Evolutionary conservation across 2,797 vertebrate species (phyloP).

Genomic region (Dermochelys coriacea): DNA sequence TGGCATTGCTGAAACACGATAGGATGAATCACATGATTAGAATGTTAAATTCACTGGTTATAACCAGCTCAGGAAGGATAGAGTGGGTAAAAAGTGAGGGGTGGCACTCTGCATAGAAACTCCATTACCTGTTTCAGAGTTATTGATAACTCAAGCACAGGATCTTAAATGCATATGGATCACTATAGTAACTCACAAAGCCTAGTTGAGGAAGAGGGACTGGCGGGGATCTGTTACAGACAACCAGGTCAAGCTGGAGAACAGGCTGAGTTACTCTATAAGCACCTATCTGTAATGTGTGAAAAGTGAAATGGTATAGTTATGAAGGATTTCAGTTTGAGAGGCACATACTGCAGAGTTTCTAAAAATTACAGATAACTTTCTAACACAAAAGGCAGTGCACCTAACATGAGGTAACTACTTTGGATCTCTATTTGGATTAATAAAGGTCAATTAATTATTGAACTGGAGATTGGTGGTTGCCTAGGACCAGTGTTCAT

Average conservation of each 20-base stretch:
- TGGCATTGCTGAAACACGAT: neutral
- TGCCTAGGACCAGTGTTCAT: neutral
- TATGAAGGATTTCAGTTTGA: neutral
- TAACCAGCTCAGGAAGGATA: too few relatives aligned
- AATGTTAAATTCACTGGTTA: neutral
- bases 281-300: neutral
- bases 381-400: neutral
- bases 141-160: neutral
- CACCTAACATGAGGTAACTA: neutral
- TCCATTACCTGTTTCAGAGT: too few relatives aligned
- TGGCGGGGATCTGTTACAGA: neutral
- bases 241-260: neutral
- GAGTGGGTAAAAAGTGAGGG: too few relatives aligned
- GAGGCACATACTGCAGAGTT: too few relatives aligned
- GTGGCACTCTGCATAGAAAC: too few relatives aligned
- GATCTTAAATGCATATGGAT: neutral
- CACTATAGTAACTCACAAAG: neutral
- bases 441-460: neutral
- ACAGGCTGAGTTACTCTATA: neutral
- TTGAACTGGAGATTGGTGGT: neutral
- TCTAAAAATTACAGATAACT: neutral
- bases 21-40: neutral
- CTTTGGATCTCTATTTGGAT: neutral
- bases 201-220: too few relatives aligned
- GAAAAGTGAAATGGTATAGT: neutral